Evolutionary conservation across 2,888 invertebrate species (phyloP).

Genomic region (Adineta ricciae): DNA sequence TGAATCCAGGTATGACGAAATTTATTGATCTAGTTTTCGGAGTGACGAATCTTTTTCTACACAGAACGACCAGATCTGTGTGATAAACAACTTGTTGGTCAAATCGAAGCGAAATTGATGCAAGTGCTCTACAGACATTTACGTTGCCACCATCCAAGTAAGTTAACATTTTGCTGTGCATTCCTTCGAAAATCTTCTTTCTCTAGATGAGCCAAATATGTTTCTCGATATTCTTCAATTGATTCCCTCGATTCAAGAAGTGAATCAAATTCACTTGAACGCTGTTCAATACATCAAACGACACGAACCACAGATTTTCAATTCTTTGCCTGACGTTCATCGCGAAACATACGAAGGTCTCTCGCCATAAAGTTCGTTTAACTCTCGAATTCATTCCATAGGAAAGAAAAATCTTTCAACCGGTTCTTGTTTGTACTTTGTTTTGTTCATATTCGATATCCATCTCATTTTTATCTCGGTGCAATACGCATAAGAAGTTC

Average conservation of each 20-base stretch:
- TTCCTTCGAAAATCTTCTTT: background rate
- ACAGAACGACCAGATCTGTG: slow-evolving; percentile 28
- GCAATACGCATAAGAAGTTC: background rate
- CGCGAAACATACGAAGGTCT: slow-evolving; percentile 18
- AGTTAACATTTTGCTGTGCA: too few species aligned
- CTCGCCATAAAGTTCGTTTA: background rate
- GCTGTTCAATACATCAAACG: slow-evolving; percentile 23
- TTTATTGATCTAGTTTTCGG: too few species aligned
- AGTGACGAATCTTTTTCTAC: background rate
- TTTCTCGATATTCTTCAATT: slow-evolving; percentile 30
- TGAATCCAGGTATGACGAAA: slow-evolving; percentile 46
- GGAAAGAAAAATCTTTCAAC: background rate
- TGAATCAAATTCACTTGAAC: slow-evolving; percentile 27
- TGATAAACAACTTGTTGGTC: slow-evolving; percentile 28
- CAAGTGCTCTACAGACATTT: slow-evolving; percentile 31
- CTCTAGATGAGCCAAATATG: slow-evolving; percentile 23
- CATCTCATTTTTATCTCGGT: background rate
- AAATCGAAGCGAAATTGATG: slow-evolving; percentile 28
- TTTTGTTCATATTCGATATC: background rate
- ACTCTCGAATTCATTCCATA: background rate
- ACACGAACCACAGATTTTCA: background rate
- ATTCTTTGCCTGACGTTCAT: background rate
- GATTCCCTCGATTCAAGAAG: slow-evolving; percentile 29
- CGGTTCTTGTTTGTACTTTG: background rate
- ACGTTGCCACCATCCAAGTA: slow-evolving; percentile 18